Percentiles rank a stretch among this genome's conserved stretches.
phyloP scores from a whole-genome alignment of 2,113 vertebrate genomes.

The Peromyscus leucopus region DNA sequence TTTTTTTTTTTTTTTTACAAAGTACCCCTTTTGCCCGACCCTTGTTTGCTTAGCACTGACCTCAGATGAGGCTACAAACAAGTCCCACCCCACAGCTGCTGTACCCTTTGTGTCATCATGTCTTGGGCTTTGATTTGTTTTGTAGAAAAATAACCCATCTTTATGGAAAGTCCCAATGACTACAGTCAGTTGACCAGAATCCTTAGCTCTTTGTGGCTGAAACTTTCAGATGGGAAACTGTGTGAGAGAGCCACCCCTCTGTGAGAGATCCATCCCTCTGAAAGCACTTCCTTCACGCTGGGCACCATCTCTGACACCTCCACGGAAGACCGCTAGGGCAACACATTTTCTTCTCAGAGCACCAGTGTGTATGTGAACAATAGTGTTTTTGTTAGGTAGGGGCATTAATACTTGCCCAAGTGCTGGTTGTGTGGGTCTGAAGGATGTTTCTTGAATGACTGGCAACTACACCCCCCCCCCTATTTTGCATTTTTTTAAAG shows the following conservation, averaged over 20 bases:
- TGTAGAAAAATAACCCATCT: slow-evolving; percentile 72
- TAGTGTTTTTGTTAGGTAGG: background rate
- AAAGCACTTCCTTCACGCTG: background rate
- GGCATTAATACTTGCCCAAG: background rate
- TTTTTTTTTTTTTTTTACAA: background rate
- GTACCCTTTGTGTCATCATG: slow-evolving; percentile 62
- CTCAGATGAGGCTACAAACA: slow-evolving; percentile 65
- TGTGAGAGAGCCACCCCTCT: background rate
- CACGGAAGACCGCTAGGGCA: background rate
- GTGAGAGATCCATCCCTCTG: background rate
- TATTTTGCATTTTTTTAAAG: background rate
- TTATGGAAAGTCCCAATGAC: slow-evolving; percentile 60
- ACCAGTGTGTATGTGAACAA: background rate
- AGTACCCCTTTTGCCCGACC: slow-evolving; percentile 31
- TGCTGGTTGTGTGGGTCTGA: background rate
- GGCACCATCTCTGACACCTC: background rate
- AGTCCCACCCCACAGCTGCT: slow-evolving; percentile 77
- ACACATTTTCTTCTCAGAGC: background rate
- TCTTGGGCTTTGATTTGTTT: slow-evolving; percentile 69
- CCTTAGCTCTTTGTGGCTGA: background rate
- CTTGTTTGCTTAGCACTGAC: slow-evolving; percentile 68
- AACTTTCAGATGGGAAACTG: background rate
- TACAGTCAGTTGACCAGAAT: background rate
- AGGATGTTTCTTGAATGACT: background rate
- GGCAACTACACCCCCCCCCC: background rate